These are phyloP conservation scores for Drosophila helvetica DNA, from an alignment of 2,888 invertebrate genomes.

Conservation along the genomic window DNA sequence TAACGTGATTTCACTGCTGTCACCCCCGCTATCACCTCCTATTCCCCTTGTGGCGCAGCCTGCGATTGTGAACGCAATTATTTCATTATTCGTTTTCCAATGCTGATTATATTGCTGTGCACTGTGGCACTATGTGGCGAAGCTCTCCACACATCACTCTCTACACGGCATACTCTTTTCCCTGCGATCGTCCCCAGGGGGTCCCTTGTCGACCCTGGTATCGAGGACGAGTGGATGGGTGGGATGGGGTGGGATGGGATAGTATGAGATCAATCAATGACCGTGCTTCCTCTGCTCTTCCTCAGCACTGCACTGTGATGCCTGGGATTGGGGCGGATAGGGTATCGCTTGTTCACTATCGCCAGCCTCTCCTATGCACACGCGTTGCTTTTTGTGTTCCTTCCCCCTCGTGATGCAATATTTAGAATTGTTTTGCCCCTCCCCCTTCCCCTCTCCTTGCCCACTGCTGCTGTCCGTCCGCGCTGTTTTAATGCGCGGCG, in stretches of 20 bases:
- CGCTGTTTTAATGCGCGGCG: slow-evolving; percentile 53
- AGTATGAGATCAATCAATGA: too few relatives aligned
- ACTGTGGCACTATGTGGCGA: too few relatives aligned
- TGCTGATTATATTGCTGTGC: slow-evolving; percentile 34
- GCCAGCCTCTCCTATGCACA: neutral
- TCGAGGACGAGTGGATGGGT: too few relatives aligned
- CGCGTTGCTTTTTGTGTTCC: slow-evolving; percentile 2
- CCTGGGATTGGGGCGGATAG: neutral
- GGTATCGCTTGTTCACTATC: neutral
- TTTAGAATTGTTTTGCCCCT: slow-evolving; percentile 56
- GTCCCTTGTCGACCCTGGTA: too few relatives aligned
- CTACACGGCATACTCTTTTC: too few relatives aligned
- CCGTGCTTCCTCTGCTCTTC: too few relatives aligned
- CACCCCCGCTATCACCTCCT: neutral
- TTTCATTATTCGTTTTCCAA: slow-evolving; percentile 6
- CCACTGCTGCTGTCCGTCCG: neutral
- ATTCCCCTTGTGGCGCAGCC: neutral
- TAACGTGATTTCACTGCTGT: slow-evolving; percentile 23
- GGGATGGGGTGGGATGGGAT: too few relatives aligned
- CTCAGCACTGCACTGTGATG: too few relatives aligned
- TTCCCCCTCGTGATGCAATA: slow-evolving; percentile 64
- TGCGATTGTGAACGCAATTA: slow-evolving; percentile 12
- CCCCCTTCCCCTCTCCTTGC: neutral
- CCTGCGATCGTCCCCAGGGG: neutral
- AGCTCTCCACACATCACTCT: neutral